These are phyloP conservation scores for Xylocampa areola DNA, from an alignment of 2,888 invertebrate genomes.

Conservation along the genomic window DNA sequence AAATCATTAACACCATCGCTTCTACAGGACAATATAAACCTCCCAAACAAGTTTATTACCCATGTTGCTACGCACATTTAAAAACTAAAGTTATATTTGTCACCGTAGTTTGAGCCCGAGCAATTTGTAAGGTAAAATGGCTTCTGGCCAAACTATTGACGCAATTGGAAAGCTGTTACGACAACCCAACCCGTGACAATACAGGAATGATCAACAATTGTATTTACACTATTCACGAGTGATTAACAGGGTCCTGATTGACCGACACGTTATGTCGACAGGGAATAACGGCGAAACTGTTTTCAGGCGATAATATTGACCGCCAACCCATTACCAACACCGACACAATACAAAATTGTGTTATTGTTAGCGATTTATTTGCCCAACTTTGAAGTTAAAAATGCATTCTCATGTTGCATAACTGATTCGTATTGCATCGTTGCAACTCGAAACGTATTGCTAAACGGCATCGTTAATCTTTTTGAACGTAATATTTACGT, in stretches of 20 bases:
- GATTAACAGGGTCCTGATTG: constrained; percentile 55
- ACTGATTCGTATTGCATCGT: constrained; percentile 1
- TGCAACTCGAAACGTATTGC: background rate
- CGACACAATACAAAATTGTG: constrained; percentile 33
- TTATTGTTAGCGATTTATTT: constrained; percentile 23
- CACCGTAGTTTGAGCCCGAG: constrained; percentile 22
- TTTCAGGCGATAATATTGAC: constrained; percentile 25
- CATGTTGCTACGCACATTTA: constrained; percentile 24
- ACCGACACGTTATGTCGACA: constrained; percentile 38
- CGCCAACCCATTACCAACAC: constrained; percentile 45
- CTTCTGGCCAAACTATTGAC: constrained; percentile 72
- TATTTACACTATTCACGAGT: constrained; percentile 47
- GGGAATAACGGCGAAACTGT: constrained; percentile 29
- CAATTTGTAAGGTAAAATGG: constrained; percentile 64
- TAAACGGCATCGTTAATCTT: no score
- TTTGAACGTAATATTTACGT: no score
- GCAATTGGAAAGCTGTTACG: constrained; percentile 62
- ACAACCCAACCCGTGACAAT: constrained; percentile 44
- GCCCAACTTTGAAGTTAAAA: constrained; percentile 26
- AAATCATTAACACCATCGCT: constrained; percentile 7
- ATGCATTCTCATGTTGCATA: constrained; percentile 15
- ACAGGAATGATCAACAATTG: constrained; percentile 53
- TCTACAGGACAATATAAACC: constrained; percentile 6
- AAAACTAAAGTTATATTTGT: constrained; percentile 28
- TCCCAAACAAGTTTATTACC: constrained; percentile 19